Conservation (phyloP, 2,888 invertebrate genomes). For the Drosophila barbarae region DNA sequence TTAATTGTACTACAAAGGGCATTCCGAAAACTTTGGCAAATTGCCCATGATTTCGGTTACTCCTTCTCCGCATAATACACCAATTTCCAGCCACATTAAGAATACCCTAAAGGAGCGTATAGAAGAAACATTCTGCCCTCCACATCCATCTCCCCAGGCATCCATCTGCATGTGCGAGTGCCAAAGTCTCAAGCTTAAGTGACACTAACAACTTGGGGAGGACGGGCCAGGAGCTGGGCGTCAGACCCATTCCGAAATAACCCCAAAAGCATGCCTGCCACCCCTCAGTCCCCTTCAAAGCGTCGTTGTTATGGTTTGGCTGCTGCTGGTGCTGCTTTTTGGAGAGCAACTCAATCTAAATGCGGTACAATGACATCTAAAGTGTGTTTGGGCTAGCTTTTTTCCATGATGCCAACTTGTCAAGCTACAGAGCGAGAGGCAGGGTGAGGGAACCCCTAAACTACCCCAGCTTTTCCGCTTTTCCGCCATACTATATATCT, state of each 20-base stretch:
- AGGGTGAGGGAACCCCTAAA: slow-evolving; percentile 14
- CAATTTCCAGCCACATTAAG: slow-evolving; percentile 33
- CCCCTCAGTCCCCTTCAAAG: slow-evolving; percentile 8
- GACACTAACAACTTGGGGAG: slow-evolving; percentile 65
- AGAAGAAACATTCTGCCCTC: slow-evolving; percentile 36
- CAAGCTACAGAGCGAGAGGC: slow-evolving; percentile 16
- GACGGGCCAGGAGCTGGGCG: slow-evolving; percentile 4
- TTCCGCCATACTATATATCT: slow-evolving; percentile 31
- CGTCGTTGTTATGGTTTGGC: slow-evolving; percentile 69
- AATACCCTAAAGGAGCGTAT: slow-evolving; percentile 32
- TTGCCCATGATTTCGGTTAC: slow-evolving; percentile 14
- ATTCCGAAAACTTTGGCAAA: slow-evolving; percentile 13
- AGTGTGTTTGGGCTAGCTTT: slow-evolving; percentile 66
- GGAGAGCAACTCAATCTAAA: slow-evolving; percentile 76
- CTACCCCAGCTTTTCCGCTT: slow-evolving; percentile 1
- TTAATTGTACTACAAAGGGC: neutral
- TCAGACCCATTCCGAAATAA: slow-evolving; percentile 24
- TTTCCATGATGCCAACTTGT: slow-evolving; percentile 47
- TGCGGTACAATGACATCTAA: slow-evolving; percentile 76
- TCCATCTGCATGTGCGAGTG: slow-evolving; percentile 58
- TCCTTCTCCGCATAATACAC: slow-evolving; percentile 24
- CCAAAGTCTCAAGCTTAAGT: slow-evolving; percentile 72
- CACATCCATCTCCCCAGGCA: slow-evolving; percentile 19
- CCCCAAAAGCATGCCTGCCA: slow-evolving; percentile 1
- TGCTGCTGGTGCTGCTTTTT: slow-evolving; percentile 11